Conservation (phyloP, 2,797 vertebrate genomes). For the Sarcoramphus papa region DNA sequence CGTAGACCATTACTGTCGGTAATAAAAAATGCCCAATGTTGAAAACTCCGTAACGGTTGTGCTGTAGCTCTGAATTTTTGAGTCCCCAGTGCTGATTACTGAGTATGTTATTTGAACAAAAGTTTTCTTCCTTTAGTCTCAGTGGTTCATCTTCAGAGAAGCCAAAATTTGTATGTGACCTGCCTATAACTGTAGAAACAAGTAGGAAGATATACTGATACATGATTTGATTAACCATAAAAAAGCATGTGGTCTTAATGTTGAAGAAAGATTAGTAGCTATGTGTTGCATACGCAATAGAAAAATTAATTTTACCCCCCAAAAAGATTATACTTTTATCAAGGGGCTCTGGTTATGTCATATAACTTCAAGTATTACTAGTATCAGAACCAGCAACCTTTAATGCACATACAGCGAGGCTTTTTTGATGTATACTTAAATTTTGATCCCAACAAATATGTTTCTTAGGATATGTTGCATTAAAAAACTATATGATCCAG, state of each 20-base stretch:
- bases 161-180: background rate
- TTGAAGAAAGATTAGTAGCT: background rate
- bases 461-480: background rate
- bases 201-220: background rate
- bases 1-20: background rate
- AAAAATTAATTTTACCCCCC: background rate
- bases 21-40: background rate
- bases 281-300: background rate
- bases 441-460: background rate
- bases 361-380: background rate
- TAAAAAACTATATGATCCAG: background rate
- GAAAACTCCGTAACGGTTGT: background rate
- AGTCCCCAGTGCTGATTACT: background rate
- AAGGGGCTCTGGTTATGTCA: background rate
- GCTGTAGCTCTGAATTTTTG: background rate
- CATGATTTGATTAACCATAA: background rate
- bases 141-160: background rate
- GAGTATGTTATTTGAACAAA: background rate
- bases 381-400: background rate
- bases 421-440: background rate
- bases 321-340: background rate
- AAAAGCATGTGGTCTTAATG: background rate
- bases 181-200: background rate
- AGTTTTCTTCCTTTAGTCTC: background rate
- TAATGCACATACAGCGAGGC: background rate